Evolutionary conservation across 2,113 vertebrate genomes (phyloP), one percentile per base, ranked within the genome.

Genomic region (Callaeas wilsoni): DNA sequence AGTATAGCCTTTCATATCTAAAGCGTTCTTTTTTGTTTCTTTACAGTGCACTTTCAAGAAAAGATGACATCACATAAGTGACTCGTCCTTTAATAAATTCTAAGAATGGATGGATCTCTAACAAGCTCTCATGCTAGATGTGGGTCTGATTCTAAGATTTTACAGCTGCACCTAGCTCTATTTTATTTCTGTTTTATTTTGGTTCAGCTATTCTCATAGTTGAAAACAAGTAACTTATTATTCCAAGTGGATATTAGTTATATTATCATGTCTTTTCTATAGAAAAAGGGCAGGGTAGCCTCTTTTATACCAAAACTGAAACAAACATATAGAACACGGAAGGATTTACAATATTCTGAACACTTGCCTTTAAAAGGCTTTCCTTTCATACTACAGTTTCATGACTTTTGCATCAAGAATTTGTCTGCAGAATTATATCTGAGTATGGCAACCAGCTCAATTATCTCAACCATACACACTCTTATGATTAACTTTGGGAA

Each of bases 231-330:
- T 93, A 94, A 96, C 6, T 11, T 90, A 95, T 75, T 90, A 95
- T 88, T 96, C 88, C 85, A 96, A 94, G 39, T 55, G 44, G 41
- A 35, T 90, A 93, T 74, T 20, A 93, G 81, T 83, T 96, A 91
- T 35, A 77, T 53, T 65, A 94, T 74, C 65, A 67, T 55, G 53
- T 26, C 7, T 87, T 74, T 96, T 96, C 88, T 68, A 95, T 55
- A 95, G 60, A 95, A 97, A 97, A 96, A 80, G 26, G 27, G 71
- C 89, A 96, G 23, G 71, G 91, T 55, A 77, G 50, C 62, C 89
- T 94, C 78, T 96, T 97, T 97, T 80, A 96, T 89, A 95, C 37
- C 79, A 94, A 97, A 97, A 95, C 79, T 87, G 65, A 97, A 97
- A 96, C 86, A 96, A 97, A 87, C 69, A 81, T 35, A 90, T 29